These are phyloP conservation scores for Pilophorus perplexus DNA, from an alignment of 2,888 invertebrate genomes.

Conservation along the genomic window DNA sequence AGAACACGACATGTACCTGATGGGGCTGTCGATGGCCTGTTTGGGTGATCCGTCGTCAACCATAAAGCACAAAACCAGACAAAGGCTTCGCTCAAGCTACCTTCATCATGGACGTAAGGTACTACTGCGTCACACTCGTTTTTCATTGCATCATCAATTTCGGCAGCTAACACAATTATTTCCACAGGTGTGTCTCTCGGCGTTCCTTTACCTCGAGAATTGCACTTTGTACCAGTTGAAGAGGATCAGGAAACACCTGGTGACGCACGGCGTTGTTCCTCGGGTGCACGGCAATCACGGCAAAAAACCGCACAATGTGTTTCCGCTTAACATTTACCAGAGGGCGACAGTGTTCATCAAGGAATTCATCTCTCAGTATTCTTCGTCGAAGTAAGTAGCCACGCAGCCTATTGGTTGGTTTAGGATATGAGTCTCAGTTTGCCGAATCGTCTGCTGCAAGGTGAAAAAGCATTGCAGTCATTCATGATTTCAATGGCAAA, in stretches of 20 bases:
- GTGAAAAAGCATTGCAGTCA: too few relatives aligned
- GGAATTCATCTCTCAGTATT: conserved; percentile 67
- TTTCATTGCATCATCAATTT: too few relatives aligned
- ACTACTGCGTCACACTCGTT: too few relatives aligned
- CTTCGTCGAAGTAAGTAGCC: conserved; percentile 26
- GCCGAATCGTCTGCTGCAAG: too few relatives aligned
- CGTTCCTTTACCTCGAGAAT: conserved; percentile 75
- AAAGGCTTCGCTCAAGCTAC: conserved; percentile 70
- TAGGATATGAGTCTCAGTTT: too few relatives aligned
- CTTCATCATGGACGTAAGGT: conserved; percentile 69
- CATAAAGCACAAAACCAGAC: conserved; percentile 68
- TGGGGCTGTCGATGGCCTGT: conserved; percentile 82
- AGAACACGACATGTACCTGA: conserved; percentile 80
- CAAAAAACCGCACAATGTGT: conserved; percentile 76
- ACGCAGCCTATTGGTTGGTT: too few relatives aligned
- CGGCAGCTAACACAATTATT: too few relatives aligned
- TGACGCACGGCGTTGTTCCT: conserved; percentile 75
- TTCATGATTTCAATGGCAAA: too few relatives aligned
- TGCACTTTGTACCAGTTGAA: conserved; percentile 73
- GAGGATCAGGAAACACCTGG: conserved; percentile 72
- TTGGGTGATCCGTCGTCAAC: conserved; percentile 69
- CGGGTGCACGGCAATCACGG: conserved; percentile 76
- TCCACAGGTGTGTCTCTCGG: conserved; percentile 76
- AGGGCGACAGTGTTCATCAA: conserved; percentile 74
- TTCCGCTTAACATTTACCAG: conserved; percentile 73